phyloP scores from a whole-genome alignment of 2,888 invertebrate species.

The Anaspis maculata region DNA sequence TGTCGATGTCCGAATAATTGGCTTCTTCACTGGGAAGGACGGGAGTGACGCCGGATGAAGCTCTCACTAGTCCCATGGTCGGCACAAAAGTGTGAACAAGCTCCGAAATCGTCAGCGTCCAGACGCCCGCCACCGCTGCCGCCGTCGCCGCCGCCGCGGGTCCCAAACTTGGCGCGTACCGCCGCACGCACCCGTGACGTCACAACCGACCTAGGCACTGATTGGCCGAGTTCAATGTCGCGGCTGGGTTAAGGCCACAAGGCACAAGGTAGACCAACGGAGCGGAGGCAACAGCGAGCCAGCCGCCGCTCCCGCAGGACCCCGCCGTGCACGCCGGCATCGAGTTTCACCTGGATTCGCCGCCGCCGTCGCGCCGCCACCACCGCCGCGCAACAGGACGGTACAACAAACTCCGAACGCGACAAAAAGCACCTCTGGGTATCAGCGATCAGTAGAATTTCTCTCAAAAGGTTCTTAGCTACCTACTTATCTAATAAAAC shows the following conservation, averaged over 20 bases:
- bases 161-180: conserved; percentile 26
- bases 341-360: no score
- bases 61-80: conserved; percentile 24
- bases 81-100: conserved; percentile 11
- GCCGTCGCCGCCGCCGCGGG: conserved; percentile 26
- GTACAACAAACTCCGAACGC: no score
- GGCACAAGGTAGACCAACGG: conserved; percentile 29
- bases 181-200: conserved; percentile 47
- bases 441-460: no score
- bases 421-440: no score
- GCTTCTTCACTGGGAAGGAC: conserved; percentile 29
- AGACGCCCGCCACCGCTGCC: conserved; percentile 22
- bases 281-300: conserved; percentile 3
- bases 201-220: conserved; percentile 50
- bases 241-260: conserved; percentile 40
- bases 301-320: no score
- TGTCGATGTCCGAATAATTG: conserved; percentile 21
- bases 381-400: no score
- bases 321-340: no score
- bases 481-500: no score
- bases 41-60: conserved; percentile 14
- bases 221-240: conserved; percentile 38
- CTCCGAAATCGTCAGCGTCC: conserved; percentile 12
- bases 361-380: no score
- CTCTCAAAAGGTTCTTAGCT: no score